Percentiles rank a stretch among this genome's conserved stretches.
phyloP scores from a whole-genome alignment of 2,797 vertebrate species.

The Diplodus puntazzo region DNA sequence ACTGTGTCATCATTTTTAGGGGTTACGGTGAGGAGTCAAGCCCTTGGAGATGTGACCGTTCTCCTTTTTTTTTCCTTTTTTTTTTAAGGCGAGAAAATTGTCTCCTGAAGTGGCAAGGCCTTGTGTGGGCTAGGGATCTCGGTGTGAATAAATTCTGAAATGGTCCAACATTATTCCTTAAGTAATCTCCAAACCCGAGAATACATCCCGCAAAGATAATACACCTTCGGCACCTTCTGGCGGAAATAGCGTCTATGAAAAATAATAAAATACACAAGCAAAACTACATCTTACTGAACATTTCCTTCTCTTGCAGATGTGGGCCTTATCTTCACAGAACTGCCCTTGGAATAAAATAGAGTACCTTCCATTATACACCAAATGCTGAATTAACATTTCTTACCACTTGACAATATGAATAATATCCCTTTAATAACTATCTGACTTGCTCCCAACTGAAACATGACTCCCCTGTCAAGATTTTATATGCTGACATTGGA shows the following conservation, averaged over 20 bases:
- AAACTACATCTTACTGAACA: neutral
- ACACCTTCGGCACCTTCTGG: neutral
- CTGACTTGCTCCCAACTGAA: conserved; percentile 61
- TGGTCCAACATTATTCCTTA: conserved; percentile 34
- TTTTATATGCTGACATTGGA: conserved; percentile 72
- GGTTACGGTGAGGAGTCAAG: conserved; percentile 72
- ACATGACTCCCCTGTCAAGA: conserved; percentile 65
- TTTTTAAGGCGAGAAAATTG: conserved; percentile 70
- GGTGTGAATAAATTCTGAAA: conserved; percentile 42
- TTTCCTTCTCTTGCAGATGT: neutral
- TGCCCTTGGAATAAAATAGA: conserved; percentile 13
- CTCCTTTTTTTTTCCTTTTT: conserved; percentile 13
- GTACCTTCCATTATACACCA: conserved; percentile 7
- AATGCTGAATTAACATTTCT: conserved; percentile 65
- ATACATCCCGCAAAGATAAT: conserved; percentile 10
- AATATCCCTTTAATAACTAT: conserved; percentile 66
- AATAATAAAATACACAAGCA: neutral
- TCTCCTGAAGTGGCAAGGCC: conserved; percentile 48
- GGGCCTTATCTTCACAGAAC: conserved; percentile 10
- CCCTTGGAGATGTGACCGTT: conserved; percentile 78
- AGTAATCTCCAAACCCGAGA: conserved; percentile 32
- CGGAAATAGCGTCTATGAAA: conserved; percentile 18
- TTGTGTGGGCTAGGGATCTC: conserved; percentile 19
- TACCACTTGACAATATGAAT: conserved; percentile 64
- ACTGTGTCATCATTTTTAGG: conserved; percentile 79